Percentiles rank a stretch among this genome's conserved stretches.
These are phyloP conservation scores for Heterodera schachtii DNA, from an alignment of 1,140 invertebrate species.

Conservation along the genomic window DNA sequence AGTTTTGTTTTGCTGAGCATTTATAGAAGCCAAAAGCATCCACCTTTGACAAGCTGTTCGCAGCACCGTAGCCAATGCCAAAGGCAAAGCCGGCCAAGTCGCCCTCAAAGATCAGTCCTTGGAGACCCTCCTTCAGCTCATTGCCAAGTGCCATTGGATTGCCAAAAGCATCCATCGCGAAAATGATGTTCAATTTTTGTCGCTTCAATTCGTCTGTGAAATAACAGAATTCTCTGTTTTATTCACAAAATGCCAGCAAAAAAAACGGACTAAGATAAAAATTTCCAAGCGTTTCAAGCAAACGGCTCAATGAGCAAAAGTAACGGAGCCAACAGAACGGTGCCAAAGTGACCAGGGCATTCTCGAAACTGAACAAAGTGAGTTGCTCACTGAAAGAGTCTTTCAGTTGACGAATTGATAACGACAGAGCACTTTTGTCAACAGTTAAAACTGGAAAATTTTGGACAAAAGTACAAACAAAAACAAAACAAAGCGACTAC, in stretches of 20 bases:
- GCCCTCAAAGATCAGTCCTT: constrained; percentile 86
- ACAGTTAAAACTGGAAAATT: constrained; percentile 56
- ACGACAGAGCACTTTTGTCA: constrained; percentile 77
- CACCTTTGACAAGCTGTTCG: constrained; percentile 93
- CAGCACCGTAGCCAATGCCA: constrained; percentile 93
- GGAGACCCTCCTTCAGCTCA: constrained; percentile 91
- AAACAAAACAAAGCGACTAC: constrained; percentile 31
- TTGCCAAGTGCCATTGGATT: constrained; percentile 92
- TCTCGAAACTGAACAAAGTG: constrained; percentile 83
- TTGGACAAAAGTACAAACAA: background rate
- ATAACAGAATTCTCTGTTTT: constrained; percentile 24
- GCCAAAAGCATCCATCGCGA: constrained; percentile 93
- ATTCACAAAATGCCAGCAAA: background rate
- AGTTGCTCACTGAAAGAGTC: constrained; percentile 82
- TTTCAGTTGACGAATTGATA: constrained; percentile 79
- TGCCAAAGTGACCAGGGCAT: constrained; percentile 83
- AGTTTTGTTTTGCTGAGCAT: background rate
- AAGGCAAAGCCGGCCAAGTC: constrained; percentile 83
- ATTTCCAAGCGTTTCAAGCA: constrained; percentile 56
- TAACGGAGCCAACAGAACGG: constrained; percentile 65
- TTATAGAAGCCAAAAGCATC: background rate
- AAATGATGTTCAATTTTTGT: constrained; percentile 90
- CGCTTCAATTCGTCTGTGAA: constrained; percentile 80
- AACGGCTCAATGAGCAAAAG: constrained; percentile 64
- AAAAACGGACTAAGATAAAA: constrained; percentile 57